Evolutionary conservation across 92 coral and sea anemone genomes (phyloP).

Genomic region (Epizoanthus illoricatus): DNA sequence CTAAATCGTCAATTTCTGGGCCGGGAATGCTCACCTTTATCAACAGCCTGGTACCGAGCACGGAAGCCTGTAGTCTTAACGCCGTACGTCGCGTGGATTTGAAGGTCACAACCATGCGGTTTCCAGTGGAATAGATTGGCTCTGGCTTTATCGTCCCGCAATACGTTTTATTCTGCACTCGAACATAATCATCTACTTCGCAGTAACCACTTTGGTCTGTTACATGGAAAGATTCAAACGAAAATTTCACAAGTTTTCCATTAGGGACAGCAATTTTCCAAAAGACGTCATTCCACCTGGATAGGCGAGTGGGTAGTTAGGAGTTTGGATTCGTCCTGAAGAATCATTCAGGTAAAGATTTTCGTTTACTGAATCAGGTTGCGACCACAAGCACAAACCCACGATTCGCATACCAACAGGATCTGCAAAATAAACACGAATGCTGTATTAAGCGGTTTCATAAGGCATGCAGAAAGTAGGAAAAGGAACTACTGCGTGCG

Average conservation of each 20-base stretch:
- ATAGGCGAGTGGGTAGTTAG: neutral
- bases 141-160: neutral
- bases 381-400: neutral
- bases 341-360: neutral
- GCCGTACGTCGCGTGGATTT: too few species aligned
- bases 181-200: neutral
- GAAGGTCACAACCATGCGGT: neutral
- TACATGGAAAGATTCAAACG: neutral
- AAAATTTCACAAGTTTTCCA: too few species aligned
- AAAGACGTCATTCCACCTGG: neutral
- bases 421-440: too few species aligned
- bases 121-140: neutral
- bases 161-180: neutral
- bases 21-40: neutral
- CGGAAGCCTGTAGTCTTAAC: neutral
- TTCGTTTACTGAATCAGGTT: neutral
- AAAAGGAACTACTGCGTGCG: too few species aligned
- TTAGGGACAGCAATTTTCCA: too few species aligned
- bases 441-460: too few species aligned
- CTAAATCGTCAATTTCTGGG: too few species aligned
- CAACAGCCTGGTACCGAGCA: constrained; percentile 1
- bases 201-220: neutral
- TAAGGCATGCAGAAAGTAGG: too few species aligned
- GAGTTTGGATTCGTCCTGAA: too few species aligned
- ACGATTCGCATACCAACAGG: too few species aligned